Conservation (phyloP, 2,113 vertebrate species). For the Psittacus erithacus region DNA sequence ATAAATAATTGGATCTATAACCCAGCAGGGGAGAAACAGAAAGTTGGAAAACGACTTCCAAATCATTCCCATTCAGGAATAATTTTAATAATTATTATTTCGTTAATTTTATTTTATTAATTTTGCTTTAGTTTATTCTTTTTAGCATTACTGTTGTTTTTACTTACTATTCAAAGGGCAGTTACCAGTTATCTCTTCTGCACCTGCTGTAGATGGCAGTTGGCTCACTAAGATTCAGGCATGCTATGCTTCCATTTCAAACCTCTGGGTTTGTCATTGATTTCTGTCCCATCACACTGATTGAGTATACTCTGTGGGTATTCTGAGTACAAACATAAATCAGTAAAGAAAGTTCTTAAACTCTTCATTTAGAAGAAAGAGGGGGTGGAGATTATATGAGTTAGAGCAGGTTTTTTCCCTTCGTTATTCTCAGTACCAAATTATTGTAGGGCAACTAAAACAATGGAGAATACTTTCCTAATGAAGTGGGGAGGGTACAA, state of each 20-base stretch:
- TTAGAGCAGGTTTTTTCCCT: background rate
- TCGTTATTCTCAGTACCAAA: background rate
- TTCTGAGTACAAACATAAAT: background rate
- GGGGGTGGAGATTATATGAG: background rate
- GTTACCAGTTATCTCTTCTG: background rate
- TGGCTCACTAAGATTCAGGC: background rate
- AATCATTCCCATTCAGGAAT: background rate
- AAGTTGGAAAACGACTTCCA: background rate
- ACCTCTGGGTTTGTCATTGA: background rate
- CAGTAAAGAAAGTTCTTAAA: background rate
- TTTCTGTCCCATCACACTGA: background rate
- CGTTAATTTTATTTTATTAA: background rate
- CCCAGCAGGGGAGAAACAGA: rapidly evolving
- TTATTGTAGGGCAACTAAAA: background rate
- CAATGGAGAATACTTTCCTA: background rate
- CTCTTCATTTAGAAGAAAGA: background rate
- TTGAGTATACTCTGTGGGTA: background rate
- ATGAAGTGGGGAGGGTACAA: background rate
- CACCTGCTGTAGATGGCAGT: background rate
- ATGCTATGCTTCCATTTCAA: background rate
- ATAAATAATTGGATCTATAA: background rate
- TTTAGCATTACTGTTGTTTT: background rate
- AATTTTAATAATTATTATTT: background rate
- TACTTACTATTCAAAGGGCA: background rate
- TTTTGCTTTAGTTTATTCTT: background rate